Base-by-base conservation (phyloP, 2,888 invertebrate genomes). In the Punctoribates punctum region DNA sequence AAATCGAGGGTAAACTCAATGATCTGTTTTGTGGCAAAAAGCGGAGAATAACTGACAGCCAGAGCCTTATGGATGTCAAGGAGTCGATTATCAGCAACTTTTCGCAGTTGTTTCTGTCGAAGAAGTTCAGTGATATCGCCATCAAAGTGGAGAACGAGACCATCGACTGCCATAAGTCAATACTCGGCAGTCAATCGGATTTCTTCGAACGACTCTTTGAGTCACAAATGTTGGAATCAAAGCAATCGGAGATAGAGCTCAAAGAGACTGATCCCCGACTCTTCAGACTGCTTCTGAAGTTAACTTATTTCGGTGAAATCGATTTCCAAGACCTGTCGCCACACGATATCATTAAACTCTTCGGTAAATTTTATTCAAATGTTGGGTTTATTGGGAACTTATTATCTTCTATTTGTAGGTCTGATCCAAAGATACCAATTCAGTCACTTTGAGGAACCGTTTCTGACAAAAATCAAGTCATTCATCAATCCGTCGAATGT, bases 371-470 rank as follows among this genome's bases (percentile, higher is more conserved):
- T 42, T 48, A 23, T 9, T 5, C 60, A 60, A 9, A 17, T 15
- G 23, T 60, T 8, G 23, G 20, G 3, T 25, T 65, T 20, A 5
- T 65, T 17, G 17, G 2, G 27, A 1, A 17, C 25, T 17, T 2
- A 17, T 34, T 34, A 15, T 34, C 20, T 38, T 38, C 38, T 67
- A 20, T 38, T 67, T 67, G 3, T 2, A 67, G 67, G 67, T 67
- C 67, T 75, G 6, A 27, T 75, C 38, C 42, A 75, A 70, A 34
- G 75, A 51, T 75, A 75, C 20, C 75, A 75, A 23, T 75, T 75
- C 65, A 65, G 13, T 20, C n/a, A 25, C 1, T 75, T 70, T 15
- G 75, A 75, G n/a, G 54, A 65, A 25, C 38, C 75, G n/a, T 70
- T 75, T 38, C 9, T 67, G 9, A 9, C 20, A 1, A 67, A 75